Percentiles rank a stretch among this genome's conserved stretches.
Evolutionary conservation across 1,140 invertebrate genomes (phyloP).

Genomic region (Antheraea pernyi): DNA sequence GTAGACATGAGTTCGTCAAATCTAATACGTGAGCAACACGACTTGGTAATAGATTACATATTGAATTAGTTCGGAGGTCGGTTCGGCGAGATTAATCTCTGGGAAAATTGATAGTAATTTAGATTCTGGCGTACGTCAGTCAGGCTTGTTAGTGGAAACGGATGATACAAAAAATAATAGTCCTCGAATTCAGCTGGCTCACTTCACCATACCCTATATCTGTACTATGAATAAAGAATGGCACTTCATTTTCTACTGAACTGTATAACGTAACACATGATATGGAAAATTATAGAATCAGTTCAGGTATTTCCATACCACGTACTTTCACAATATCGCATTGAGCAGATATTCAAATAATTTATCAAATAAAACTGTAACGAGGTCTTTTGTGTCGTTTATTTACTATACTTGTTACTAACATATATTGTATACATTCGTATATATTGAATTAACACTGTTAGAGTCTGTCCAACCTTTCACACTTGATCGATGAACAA

Average conservation of each 20-base stretch:
- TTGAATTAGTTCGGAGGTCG: not conserved
- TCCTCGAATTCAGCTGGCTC: too few species aligned
- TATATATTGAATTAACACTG: too few species aligned
- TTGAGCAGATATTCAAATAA: not conserved
- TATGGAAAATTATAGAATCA: not conserved
- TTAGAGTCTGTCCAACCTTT: too few species aligned
- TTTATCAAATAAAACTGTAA: not conserved
- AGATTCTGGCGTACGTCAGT: not conserved
- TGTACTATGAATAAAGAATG: too few species aligned
- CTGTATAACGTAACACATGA: too few species aligned
- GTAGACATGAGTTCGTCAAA: not conserved
- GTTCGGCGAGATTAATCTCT: not conserved
- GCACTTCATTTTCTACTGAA: too few species aligned
- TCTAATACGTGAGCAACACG: not conserved
- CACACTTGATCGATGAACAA: too few species aligned
- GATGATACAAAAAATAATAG: not conserved
- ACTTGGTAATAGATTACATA: not conserved
- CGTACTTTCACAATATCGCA: not conserved
- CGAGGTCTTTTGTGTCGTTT: not conserved
- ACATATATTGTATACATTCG: too few species aligned
- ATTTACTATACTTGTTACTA: too few species aligned
- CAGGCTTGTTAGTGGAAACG: not conserved
- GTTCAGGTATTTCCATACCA: not conserved
- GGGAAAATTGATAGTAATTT: not conserved
- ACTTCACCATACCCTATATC: too few species aligned